phyloP scores from a whole-genome alignment of 2,888 invertebrate species.

The Caenorhabditis afra region DNA sequence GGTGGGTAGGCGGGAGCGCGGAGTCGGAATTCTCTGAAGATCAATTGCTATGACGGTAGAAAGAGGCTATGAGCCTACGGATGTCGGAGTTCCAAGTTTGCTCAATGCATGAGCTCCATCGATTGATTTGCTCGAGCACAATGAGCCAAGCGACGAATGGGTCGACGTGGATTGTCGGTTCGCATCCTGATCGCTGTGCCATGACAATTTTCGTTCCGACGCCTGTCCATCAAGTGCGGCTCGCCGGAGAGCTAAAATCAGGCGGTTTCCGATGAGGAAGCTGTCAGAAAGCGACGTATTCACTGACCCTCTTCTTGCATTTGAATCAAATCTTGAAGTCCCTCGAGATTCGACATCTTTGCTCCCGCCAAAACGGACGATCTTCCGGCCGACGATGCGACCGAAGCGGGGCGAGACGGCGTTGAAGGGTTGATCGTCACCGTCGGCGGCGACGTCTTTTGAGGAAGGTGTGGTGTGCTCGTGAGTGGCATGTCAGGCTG shows the following conservation, averaged over 20 bases:
- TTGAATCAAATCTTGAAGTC: constrained; percentile 56
- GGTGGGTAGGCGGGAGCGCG: constrained; percentile 52
- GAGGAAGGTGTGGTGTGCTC: neutral
- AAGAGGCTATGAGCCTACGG: neutral
- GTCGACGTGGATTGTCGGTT: constrained; percentile 53
- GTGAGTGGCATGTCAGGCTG: neutral
- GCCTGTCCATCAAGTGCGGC: constrained; percentile 36
- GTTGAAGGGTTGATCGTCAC: constrained; percentile 48
- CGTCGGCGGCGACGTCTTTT: constrained; percentile 6
- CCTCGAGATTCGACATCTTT: constrained; percentile 49
- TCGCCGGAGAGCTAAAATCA: constrained; percentile 46
- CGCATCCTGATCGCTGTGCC: constrained; percentile 56
- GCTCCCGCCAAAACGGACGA: constrained; percentile 9
- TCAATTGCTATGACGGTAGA: neutral
- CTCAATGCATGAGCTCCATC: constrained; percentile 46
- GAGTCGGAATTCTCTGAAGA: constrained; percentile 46
- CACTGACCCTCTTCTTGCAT: constrained; percentile 56
- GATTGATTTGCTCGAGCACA: constrained; percentile 54
- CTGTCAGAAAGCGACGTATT: neutral
- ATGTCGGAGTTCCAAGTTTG: constrained; percentile 14
- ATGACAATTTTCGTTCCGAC: constrained; percentile 53
- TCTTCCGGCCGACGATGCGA: constrained; percentile 27
- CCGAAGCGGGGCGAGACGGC: constrained; percentile 51
- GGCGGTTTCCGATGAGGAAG: no score
- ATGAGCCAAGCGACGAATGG: constrained; percentile 47